Evolutionary conservation across 2,113 vertebrate genomes (phyloP), one percentile per base, ranked within the genome.

Genomic region (Albula glossodonta): DNA sequence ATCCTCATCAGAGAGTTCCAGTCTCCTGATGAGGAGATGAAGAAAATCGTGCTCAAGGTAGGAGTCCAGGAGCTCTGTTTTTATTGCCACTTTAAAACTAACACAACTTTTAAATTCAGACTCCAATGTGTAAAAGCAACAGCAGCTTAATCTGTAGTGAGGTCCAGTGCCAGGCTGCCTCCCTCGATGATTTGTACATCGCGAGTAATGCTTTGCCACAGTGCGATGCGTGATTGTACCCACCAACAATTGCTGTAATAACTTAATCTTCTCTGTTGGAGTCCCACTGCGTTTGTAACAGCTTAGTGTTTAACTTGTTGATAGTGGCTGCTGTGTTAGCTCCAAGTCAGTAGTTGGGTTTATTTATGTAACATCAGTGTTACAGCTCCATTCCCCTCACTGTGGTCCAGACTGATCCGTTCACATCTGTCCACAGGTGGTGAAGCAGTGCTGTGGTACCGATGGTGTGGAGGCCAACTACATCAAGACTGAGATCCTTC

Each of bases 1-100:
- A 99, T 99, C 93, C 98, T 99, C 87, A 99, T 99, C 94, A 93
- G 98, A 96, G 99, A 99, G 95, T 99, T 99, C 91, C 99, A 99
- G 80, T 99, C 98, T 89, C 98, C 98, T 51, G 98, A 99, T 85
- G 98, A 99, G 94, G 98, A 99, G 90, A 99, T 99, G 98, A 99
- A 99, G 87, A 99, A 99, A 94, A 99, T 99, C 85, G 98, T 99
- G 0, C 93, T 99, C 11, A 99, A 99, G 97, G 98, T 98, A 92
- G 1, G 86, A 4, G 12, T 19, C 51, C 15, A 51, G 15, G 49
- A 41, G 2, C 17, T 52, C 11, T 48, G 78, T 13, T 11, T n/a
- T 22, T 48, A 7, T 84, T 11, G 17, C 10, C 31, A 50, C 50
- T 10, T 41, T 19, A 2, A 51, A 83, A 10, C 0, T 11, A 56